phyloP scores from a whole-genome alignment of 2,113 vertebrate species.

The Campylomormyrus numenius region DNA sequence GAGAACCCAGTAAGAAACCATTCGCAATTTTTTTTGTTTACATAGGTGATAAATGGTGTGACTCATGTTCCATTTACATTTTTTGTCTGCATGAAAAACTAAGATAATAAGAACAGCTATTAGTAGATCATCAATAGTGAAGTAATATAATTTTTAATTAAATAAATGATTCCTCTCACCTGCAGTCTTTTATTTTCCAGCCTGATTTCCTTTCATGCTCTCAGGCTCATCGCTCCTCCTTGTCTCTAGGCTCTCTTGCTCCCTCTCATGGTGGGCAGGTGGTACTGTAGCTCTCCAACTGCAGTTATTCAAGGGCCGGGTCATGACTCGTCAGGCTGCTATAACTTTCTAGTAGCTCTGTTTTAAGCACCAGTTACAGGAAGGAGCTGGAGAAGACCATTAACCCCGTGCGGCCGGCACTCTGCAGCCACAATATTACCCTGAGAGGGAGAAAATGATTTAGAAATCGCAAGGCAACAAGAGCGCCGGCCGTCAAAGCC shows the following conservation, averaged over 20 bases:
- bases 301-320: neutral
- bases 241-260: neutral
- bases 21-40: neutral
- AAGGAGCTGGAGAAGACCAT: slow-evolving; percentile 26
- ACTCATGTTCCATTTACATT: neutral
- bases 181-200: neutral
- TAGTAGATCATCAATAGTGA: neutral
- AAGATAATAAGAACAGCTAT: neutral
- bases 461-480: slow-evolving; percentile 20
- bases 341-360: neutral
- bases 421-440: slow-evolving; percentile 12
- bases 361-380: neutral
- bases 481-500: neutral
- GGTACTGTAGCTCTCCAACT: slow-evolving; percentile 2
- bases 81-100: neutral
- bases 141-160: neutral
- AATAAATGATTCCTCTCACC: too few species aligned
- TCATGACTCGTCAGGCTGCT: slow-evolving; percentile 11
- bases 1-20: neutral
- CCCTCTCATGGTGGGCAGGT: slow-evolving; percentile 8
- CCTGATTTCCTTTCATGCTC: neutral
- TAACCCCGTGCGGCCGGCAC: slow-evolving; percentile 26
- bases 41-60: neutral
- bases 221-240: neutral
- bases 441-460: slow-evolving; percentile 21